phyloP scores from a whole-genome alignment of 1,140 invertebrate species.

The Metopolophium dirhodum region DNA sequence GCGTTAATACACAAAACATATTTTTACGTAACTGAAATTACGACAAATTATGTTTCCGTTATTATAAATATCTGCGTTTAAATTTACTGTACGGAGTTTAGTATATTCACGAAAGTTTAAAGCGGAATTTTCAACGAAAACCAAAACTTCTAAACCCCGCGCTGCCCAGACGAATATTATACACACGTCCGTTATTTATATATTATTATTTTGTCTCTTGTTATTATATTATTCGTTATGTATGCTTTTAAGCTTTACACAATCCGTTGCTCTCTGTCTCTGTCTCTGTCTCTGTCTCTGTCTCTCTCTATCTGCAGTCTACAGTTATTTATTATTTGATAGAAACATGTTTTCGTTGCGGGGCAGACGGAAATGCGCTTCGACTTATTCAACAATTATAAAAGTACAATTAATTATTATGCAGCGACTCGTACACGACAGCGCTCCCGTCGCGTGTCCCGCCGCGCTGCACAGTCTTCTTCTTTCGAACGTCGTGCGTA shows the following conservation, averaged over 20 bases:
- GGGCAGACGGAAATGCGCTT: neutral
- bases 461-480: neutral
- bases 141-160: neutral
- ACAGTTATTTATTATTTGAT: neutral
- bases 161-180: neutral
- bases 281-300: too few species aligned
- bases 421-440: neutral
- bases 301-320: neutral
- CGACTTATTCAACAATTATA: neutral
- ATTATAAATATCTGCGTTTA: neutral
- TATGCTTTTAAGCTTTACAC: neutral
- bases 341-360: neutral
- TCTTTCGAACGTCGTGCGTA: neutral
- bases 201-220: neutral
- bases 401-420: conserved; percentile 35
- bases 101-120: neutral
- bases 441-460: neutral
- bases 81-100: neutral
- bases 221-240: neutral
- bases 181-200: neutral
- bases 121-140: neutral
- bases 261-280: neutral
- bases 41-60: conserved; percentile 25
- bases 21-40: neutral
- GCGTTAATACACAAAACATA: neutral